These are phyloP conservation scores for Hyles lineata DNA, from an alignment of 2,888 invertebrate genomes.

Conservation along the genomic window DNA sequence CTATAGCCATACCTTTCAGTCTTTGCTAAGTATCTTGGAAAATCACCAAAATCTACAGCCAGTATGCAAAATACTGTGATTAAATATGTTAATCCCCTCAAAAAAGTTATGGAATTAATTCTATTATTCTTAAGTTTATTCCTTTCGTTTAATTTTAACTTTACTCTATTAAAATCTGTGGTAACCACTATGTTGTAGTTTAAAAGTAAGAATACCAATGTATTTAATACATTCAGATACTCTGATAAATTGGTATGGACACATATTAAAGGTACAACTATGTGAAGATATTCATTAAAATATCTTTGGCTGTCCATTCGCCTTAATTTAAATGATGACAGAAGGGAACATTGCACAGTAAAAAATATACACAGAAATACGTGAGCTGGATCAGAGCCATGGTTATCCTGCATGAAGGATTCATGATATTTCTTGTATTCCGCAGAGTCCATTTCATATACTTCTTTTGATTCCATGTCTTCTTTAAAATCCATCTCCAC, in stretches of 20 bases:
- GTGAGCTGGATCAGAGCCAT: constrained; percentile 82
- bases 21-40: constrained; percentile 94
- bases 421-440: constrained; percentile 81
- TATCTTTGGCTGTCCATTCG: constrained; percentile 54
- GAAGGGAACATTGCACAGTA: constrained; percentile 67
- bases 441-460: constrained; percentile 55
- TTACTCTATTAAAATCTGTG: constrained; percentile 37
- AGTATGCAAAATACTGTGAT: constrained; percentile 93
- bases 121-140: constrained; percentile 52
- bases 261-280: constrained; percentile 83
- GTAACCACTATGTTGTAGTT: constrained; percentile 45
- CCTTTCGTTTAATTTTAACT: constrained; percentile 41
- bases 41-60: constrained; percentile 96
- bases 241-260: constrained; percentile 82
- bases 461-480: constrained; percentile 22
- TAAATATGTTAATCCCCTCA: constrained; percentile 89
- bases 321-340: constrained; percentile 53
- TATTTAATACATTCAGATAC: constrained; percentile 64
- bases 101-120: constrained; percentile 85
- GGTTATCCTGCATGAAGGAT: constrained; percentile 81
- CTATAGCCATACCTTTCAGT: constrained; percentile 94
- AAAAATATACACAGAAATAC: constrained; percentile 75
- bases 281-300: constrained; percentile 82
- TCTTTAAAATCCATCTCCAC: neutral
- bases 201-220: constrained; percentile 53